These are phyloP conservation scores for Verasper variegatus DNA, from an alignment of 2,113 vertebrate species.

Conservation along the genomic window DNA sequence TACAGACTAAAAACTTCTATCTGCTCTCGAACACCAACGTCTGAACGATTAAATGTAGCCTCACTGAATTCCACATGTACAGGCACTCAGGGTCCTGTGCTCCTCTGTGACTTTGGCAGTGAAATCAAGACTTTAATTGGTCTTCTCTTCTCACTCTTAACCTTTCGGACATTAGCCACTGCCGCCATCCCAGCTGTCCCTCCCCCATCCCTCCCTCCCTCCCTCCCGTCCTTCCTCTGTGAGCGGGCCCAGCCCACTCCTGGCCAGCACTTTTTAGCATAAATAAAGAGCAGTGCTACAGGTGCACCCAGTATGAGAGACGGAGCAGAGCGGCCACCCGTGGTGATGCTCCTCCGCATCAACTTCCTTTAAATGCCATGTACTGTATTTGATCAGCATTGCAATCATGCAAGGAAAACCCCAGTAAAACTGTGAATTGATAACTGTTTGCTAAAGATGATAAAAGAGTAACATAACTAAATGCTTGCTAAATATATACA, in stretches of 20 bases:
- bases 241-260: slow-evolving; percentile 81
- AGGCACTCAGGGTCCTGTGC: slow-evolving; percentile 12
- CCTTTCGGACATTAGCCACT: slow-evolving; percentile 9
- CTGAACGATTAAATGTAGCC: slow-evolving; percentile 34
- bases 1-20: slow-evolving; percentile 12
- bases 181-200: slow-evolving; percentile 16
- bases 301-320: slow-evolving; percentile 56
- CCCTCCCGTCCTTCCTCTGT: slow-evolving; percentile 41
- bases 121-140: slow-evolving; percentile 37
- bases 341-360: slow-evolving; percentile 37
- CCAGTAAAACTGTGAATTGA: slow-evolving; percentile 54
- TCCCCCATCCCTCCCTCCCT: background rate
- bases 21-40: slow-evolving; percentile 19
- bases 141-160: slow-evolving; percentile 9
- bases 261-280: slow-evolving; percentile 72
- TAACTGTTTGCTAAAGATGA: slow-evolving; percentile 62
- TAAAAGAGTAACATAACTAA: slow-evolving; percentile 72
- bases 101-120: slow-evolving; percentile 31
- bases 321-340: slow-evolving; percentile 31
- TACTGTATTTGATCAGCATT: slow-evolving; percentile 42
- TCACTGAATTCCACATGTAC: background rate
- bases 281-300: slow-evolving; percentile 75
- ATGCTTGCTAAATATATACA: slow-evolving; percentile 73
- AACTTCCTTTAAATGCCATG: slow-evolving; percentile 56
- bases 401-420: slow-evolving; percentile 44